Base-by-base conservation (phyloP, 2,888 invertebrate genomes). In the Zaprionus lineosus region DNA sequence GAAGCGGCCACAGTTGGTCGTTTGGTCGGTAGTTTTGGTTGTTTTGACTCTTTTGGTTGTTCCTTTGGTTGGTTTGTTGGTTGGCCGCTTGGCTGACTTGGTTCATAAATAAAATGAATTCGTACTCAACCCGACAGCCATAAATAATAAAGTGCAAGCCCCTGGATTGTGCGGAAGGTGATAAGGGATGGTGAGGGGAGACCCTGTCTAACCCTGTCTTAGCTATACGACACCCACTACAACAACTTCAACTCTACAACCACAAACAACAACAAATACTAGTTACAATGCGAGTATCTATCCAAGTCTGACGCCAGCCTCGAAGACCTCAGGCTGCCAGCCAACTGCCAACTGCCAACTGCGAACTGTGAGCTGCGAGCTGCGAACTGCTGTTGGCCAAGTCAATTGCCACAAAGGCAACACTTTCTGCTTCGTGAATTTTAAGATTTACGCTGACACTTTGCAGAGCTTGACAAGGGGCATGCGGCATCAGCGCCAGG, bases 391-490 rank as follows among this genome's bases (percentile, higher is more conserved):
- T 58, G 46, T 52, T 51, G 71, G 73, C 73, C 79, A 76, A 77
- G 76, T 74, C 79, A 64, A 63, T 74, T 71, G 51, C 72, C 61
- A 71, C 58, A 63, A 67, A 57, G 67, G 73, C 78, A 75, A 79
- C 77, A 73, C 69, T 83, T 84, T 77, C 75, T 81, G 81, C 77
- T 84, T 55, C 53, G 73, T 59, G 82, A 75, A 72, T 76, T 82
- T 74, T 64, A 84, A 79, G 84, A 84, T 82, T 82, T 82, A 84
- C 83, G 77, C 82, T 70, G 81, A 83, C 81, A 84, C 60, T 69
- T 77, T 79, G 61, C 74, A 70, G 26, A 46, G 50, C 36, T 19
- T 39, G 36, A 36, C 39, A 14, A 9, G 19, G 33, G 34, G 9
- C 14, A 21, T 19, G 12, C 19, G n/a, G 19, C 3, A 11, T 9